Evolutionary conservation across 2,888 invertebrate species (phyloP).

Genomic region (Lissocephala sabroskyi): DNA sequence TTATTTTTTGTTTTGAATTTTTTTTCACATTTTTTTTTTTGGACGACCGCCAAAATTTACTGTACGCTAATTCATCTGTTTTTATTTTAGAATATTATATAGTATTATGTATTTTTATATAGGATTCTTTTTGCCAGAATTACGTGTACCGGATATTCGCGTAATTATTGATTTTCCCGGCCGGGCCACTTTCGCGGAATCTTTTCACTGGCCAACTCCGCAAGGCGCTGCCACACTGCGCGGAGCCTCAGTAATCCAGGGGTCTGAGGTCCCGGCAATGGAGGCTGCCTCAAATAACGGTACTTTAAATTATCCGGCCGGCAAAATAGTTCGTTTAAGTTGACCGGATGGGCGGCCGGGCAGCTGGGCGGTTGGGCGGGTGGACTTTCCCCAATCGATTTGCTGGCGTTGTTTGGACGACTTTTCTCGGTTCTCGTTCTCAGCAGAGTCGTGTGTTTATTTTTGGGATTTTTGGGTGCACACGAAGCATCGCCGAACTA

Average conservation of each 20-base stretch:
- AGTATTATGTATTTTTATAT: conserved; percentile 1
- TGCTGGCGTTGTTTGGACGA: conserved; percentile 17
- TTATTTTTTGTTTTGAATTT: background rate
- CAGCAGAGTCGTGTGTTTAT: conserved; percentile 66
- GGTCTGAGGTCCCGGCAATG: conserved; percentile 57
- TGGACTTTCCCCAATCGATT: conserved; percentile 5
- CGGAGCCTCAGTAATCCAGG: conserved; percentile 65
- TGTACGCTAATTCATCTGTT: conserved; percentile 1
- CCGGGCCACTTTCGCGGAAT: too few relatives aligned
- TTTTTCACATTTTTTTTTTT: background rate
- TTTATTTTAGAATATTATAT: conserved; percentile 1
- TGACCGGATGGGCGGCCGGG: too few relatives aligned
- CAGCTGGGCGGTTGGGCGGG: too few relatives aligned
- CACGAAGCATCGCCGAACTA: conserved; percentile 46
- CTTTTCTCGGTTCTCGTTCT: conserved; percentile 17
- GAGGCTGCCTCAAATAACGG: conserved; percentile 23
- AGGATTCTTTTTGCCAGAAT: too few relatives aligned
- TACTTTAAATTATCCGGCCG: too few relatives aligned
- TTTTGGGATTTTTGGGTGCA: conserved; percentile 53
- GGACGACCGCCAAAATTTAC: conserved; percentile 20
- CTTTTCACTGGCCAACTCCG: too few relatives aligned
- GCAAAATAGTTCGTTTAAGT: too few relatives aligned
- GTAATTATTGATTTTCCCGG: too few relatives aligned
- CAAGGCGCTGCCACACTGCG: conserved; percentile 22
- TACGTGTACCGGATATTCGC: too few relatives aligned